Conservation (phyloP, 2,888 invertebrate species). For the Masnerella sp. region DNA sequence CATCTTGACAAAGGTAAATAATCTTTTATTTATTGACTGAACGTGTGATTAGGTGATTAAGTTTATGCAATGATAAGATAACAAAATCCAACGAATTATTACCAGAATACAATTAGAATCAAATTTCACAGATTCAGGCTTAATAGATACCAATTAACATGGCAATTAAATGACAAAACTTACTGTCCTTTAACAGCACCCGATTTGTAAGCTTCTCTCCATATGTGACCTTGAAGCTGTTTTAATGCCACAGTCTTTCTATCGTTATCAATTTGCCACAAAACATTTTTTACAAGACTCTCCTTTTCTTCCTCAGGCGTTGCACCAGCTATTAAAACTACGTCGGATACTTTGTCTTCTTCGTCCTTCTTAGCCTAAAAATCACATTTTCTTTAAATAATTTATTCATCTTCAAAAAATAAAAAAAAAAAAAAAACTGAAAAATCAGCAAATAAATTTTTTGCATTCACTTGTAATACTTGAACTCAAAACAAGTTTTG, state of each 20-base stretch:
- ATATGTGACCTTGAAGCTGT: conserved; percentile 93
- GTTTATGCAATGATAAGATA: conserved; percentile 30
- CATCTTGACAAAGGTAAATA: neutral
- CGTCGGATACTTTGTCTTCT: conserved; percentile 81
- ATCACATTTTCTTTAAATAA: neutral
- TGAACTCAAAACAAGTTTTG: too few species aligned
- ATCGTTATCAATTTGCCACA: conserved; percentile 90
- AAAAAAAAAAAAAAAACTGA: conserved; percentile 1
- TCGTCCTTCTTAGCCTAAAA: conserved; percentile 80
- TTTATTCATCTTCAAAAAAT: neutral
- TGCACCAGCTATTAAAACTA: conserved; percentile 79
- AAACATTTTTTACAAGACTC: conserved; percentile 84
- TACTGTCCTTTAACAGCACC: conserved; percentile 92
- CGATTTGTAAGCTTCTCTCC: conserved; percentile 89
- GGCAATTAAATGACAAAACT: conserved; percentile 78
- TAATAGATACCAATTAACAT: too few species aligned
- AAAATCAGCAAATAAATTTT: too few species aligned
- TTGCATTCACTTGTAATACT: too few species aligned
- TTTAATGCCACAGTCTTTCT: conserved; percentile 90
- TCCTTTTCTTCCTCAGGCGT: conserved; percentile 81
- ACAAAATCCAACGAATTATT: neutral
- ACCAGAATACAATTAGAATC: neutral
- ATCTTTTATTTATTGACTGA: conserved; percentile 4
- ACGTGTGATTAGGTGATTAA: conserved; percentile 22
- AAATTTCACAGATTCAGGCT: neutral